Conservation (phyloP, 2,113 vertebrate species). For the Cavia porcellus region DNA sequence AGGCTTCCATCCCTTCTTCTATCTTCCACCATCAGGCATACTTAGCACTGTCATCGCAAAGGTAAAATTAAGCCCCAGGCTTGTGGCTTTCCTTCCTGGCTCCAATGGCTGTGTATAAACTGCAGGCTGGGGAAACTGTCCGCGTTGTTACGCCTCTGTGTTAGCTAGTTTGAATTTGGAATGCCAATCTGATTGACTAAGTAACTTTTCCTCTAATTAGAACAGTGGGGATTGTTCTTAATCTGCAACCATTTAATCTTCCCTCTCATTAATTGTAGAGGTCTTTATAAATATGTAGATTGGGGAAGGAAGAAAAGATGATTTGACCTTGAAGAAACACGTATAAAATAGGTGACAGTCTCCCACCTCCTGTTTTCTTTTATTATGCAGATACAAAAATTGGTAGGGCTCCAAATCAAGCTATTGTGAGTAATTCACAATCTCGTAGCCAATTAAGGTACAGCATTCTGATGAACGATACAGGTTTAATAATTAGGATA, state of each 20-base stretch:
- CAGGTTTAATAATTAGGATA: slow-evolving; percentile 85
- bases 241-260: slow-evolving; percentile 88
- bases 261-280: slow-evolving; percentile 85
- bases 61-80: not conserved
- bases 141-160: not conserved
- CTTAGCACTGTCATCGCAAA: not conserved
- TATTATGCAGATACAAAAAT: slow-evolving; percentile 85
- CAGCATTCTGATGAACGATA: slow-evolving; percentile 83
- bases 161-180: slow-evolving; percentile 83
- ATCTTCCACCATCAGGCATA: not conserved
- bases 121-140: not conserved
- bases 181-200: slow-evolving; percentile 87
- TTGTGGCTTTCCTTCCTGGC: not conserved
- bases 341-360: slow-evolving; percentile 79
- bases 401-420: slow-evolving; percentile 81
- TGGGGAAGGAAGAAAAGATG: slow-evolving; percentile 70
- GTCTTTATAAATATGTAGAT: slow-evolving; percentile 88
- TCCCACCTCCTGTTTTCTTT: slow-evolving; percentile 71
- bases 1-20: not conserved
- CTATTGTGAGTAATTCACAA: slow-evolving; percentile 72
- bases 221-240: slow-evolving; percentile 86
- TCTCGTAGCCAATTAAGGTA: slow-evolving; percentile 81
- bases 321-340: slow-evolving; percentile 87
- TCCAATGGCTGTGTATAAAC: not conserved
- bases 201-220: slow-evolving; percentile 87